Conservation (phyloP, 2,797 vertebrate species). For the Acridotheres tristis region DNA sequence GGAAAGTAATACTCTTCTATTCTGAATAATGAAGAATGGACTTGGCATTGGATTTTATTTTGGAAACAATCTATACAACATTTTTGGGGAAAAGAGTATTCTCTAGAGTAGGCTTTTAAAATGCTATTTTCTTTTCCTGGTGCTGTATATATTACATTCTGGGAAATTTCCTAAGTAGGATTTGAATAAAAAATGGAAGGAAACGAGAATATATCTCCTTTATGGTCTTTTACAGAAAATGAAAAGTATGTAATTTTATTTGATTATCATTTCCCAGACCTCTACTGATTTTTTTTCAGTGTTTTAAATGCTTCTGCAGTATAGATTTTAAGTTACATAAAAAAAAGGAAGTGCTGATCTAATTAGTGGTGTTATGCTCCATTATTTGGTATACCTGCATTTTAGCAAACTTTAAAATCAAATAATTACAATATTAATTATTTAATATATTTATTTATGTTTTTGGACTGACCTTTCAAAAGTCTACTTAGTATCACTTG, state of each 20-base stretch:
- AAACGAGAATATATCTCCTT: conserved; percentile 15
- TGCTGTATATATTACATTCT: background rate
- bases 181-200: conserved; percentile 41
- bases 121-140: conserved; percentile 18
- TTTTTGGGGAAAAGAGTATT: background rate
- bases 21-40: conserved; percentile 6
- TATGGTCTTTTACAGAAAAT: background rate
- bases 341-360: conserved; percentile 10
- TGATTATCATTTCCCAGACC: background rate
- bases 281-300: conserved; percentile 2
- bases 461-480: conserved; percentile 70
- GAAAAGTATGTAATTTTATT: conserved; percentile 19
- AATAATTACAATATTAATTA: conserved; percentile 54
- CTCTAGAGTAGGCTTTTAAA: background rate
- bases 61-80: background rate
- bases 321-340: conserved; percentile 33
- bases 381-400: conserved; percentile 60
- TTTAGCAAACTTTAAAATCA: conserved; percentile 51
- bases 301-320: conserved; percentile 44
- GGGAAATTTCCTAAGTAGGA: conserved; percentile 24
- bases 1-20: background rate
- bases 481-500: conserved; percentile 67
- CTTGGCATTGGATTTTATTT: background rate
- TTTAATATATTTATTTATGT: conserved; percentile 27
- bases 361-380: conserved; percentile 47